phyloP scores from a whole-genome alignment of 2,888 invertebrate genomes.

The Hecatera dysodea region DNA sequence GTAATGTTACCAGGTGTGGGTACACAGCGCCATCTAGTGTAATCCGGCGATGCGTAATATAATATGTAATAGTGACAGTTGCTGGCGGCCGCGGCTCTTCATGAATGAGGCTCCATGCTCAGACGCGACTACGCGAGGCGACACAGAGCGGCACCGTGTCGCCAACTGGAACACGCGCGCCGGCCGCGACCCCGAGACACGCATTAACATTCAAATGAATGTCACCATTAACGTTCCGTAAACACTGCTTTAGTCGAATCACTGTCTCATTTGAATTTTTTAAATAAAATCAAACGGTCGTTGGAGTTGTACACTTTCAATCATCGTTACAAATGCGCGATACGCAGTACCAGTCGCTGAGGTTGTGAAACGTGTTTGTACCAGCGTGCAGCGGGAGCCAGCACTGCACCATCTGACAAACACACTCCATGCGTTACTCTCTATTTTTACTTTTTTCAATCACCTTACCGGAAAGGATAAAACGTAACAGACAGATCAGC shows the following conservation, averaged over 20 bases:
- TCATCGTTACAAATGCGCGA: constrained; percentile 26
- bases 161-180: constrained; percentile 28
- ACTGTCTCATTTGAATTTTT: constrained; percentile 64
- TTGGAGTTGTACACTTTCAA: constrained; percentile 36
- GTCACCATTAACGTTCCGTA: constrained; percentile 71
- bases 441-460: background rate
- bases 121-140: background rate
- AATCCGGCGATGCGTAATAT: background rate
- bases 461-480: no score
- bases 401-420: background rate
- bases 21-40: constrained; percentile 42
- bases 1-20: background rate
- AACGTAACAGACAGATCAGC: no score
- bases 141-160: constrained; percentile 22
- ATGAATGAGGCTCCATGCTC: constrained; percentile 18
- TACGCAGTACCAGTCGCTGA: constrained; percentile 1
- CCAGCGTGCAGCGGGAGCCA: background rate
- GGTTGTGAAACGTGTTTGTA: constrained; percentile 7
- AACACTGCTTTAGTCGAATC: constrained; percentile 71
- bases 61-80: background rate
- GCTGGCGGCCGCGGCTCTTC: constrained; percentile 10
- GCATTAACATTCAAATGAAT: constrained; percentile 75
- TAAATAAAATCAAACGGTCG: constrained; percentile 45
- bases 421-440: background rate
- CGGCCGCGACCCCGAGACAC: constrained; percentile 58